phyloP scores from a whole-genome alignment of 2,797 vertebrate genomes.

The Lithobates sylvaticus region DNA sequence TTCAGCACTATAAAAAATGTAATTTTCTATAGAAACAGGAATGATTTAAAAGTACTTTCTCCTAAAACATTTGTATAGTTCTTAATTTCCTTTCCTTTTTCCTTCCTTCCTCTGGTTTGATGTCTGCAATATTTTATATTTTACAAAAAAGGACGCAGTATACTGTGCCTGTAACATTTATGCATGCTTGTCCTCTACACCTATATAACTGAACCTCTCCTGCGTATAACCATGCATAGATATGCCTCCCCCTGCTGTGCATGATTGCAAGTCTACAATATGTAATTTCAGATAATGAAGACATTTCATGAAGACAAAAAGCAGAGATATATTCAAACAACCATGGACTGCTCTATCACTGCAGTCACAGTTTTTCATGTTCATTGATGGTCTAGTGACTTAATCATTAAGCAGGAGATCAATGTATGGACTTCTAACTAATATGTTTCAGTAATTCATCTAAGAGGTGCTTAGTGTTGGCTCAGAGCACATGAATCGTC shows the following conservation, averaged over 20 bases:
- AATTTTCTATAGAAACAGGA: no score
- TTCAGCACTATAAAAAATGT: no score
- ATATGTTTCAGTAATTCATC: constrained; percentile 24
- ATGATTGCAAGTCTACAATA: neutral
- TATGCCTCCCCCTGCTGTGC: neutral
- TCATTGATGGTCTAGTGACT: constrained; percentile 17
- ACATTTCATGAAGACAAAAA: constrained; percentile 24
- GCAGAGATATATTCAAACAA: neutral
- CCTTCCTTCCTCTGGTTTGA: no score
- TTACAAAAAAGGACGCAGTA: neutral
- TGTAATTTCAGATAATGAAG: constrained; percentile 2
- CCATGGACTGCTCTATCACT: neutral
- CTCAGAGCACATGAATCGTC: constrained; percentile 20
- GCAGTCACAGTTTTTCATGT: constrained; percentile 25
- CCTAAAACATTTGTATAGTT: no score
- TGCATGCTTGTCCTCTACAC: neutral
- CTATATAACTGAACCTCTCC: neutral
- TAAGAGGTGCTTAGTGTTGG: constrained; percentile 6
- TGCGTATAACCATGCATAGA: neutral
- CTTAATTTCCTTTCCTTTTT: neutral
- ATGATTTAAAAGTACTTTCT: no score
- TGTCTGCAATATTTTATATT: no score
- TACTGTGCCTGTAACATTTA: neutral
- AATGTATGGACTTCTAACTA: constrained; percentile 23
- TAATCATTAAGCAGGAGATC: constrained; percentile 20